Evolutionary conservation across 2,113 vertebrate genomes (phyloP).

Genomic region (Strigops habroptila): DNA sequence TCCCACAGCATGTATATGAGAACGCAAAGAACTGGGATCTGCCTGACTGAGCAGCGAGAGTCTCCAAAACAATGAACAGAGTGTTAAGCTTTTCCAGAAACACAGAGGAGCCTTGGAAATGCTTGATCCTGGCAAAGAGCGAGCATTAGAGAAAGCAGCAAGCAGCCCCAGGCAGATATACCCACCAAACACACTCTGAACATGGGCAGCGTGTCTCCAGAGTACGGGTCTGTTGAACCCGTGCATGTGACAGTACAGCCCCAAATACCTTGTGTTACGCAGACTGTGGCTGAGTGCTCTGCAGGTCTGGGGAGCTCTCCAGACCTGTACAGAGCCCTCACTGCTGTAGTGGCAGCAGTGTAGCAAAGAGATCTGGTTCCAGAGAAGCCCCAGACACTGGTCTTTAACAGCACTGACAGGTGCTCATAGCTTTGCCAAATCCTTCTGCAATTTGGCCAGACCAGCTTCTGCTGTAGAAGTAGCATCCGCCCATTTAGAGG

Average conservation of each 20-base stretch:
- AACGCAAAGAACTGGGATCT: background rate
- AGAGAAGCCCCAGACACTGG: background rate
- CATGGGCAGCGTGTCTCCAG: rapidly evolving
- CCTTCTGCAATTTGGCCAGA: background rate
- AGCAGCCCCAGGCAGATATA: background rate
- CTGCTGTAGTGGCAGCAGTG: background rate
- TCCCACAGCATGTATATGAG: background rate
- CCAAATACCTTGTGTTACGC: background rate
- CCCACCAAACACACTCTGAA: background rate
- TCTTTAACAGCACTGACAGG: background rate
- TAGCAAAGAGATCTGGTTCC: background rate
- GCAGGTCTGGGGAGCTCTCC: background rate
- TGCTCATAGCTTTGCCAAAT: background rate
- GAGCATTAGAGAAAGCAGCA: background rate
- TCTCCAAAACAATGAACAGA: background rate
- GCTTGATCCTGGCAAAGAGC: background rate
- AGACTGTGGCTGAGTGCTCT: background rate
- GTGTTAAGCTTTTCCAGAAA: background rate
- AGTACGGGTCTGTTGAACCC: background rate
- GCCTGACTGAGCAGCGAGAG: background rate
- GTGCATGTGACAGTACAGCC: background rate
- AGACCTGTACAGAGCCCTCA: background rate
- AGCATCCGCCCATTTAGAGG: background rate
- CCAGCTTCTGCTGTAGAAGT: background rate
- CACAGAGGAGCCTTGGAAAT: background rate